These are phyloP conservation scores for Gryllus longicercus DNA, from an alignment of 2,888 invertebrate species.

Conservation along the genomic window DNA sequence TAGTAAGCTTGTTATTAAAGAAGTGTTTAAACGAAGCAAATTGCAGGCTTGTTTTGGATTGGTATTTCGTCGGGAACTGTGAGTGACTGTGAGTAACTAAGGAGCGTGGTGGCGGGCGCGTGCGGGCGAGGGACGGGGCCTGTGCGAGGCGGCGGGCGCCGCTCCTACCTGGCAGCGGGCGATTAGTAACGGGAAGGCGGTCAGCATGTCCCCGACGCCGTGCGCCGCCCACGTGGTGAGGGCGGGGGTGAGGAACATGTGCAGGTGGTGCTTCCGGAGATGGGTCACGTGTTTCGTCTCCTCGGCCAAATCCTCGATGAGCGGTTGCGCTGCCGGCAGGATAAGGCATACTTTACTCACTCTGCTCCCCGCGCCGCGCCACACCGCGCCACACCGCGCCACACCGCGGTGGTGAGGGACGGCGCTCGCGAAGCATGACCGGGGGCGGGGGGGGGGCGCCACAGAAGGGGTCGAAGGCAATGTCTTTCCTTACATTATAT, in stretches of 20 bases:
- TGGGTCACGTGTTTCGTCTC: conserved; percentile 38
- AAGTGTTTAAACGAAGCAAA: no score
- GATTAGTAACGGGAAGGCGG: conserved; percentile 36
- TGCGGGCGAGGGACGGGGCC: no score
- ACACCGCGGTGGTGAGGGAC: no score
- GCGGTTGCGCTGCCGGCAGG: conserved; percentile 32
- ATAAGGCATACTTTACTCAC: not conserved
- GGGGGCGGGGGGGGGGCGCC: no score
- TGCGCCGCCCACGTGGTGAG: conserved; percentile 36
- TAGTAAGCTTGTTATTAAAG: no score
- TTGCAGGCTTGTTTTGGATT: no score
- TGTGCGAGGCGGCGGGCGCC: not conserved
- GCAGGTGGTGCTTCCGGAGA: conserved; percentile 38
- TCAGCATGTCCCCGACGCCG: conserved; percentile 37
- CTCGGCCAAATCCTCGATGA: conserved; percentile 38
- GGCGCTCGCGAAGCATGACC: no score
- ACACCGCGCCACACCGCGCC: no score
- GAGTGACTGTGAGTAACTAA: no score
- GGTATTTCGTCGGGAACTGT: no score
- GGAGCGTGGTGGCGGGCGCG: no score
- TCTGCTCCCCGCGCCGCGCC: not conserved
- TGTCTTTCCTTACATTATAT: no score
- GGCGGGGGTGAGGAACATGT: conserved; percentile 36
- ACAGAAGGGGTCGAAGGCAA: not conserved
- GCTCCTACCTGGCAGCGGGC: conserved; percentile 37